These are phyloP conservation scores for Sphenodon punctatus DNA, from an alignment of 2,797 vertebrate species.

Conservation along the genomic window DNA sequence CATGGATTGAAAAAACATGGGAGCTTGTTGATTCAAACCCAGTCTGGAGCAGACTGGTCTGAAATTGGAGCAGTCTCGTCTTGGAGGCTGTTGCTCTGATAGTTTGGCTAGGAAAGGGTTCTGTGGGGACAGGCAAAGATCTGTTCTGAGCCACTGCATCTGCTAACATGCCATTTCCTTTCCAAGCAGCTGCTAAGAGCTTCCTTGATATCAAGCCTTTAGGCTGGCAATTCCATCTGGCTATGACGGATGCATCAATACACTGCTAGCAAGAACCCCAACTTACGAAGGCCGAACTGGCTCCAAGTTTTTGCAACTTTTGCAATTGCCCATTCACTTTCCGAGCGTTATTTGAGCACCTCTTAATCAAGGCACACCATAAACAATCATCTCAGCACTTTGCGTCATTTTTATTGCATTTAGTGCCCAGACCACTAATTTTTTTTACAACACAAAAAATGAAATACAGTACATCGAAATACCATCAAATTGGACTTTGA, in stretches of 20 bases:
- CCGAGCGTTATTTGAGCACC: not conserved
- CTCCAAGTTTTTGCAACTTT: not conserved
- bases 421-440: constrained; percentile 18
- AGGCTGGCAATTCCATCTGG: constrained; percentile 44
- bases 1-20: constrained; percentile 20
- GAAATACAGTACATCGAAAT: constrained; percentile 43
- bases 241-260: not conserved
- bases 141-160: constrained; percentile 38
- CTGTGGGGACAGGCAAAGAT: constrained; percentile 1
- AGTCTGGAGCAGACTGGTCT: too few species aligned
- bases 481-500: constrained; percentile 61
- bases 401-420: constrained; percentile 27
- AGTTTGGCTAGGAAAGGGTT: constrained; percentile 22
- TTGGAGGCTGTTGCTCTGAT: constrained; percentile 30
- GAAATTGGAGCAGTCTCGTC: constrained; percentile 12
- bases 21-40: not conserved
- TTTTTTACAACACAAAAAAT: constrained; percentile 28
- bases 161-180: constrained; percentile 18
- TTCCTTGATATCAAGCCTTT: constrained; percentile 30
- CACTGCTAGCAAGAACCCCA: constrained; percentile 1
- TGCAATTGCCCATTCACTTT: not conserved
- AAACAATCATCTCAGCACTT: constrained; percentile 16
- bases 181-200: constrained; percentile 15
- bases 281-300: not conserved
- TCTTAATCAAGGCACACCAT: not conserved